These are phyloP conservation scores for Vulpes ferrilata DNA, from an alignment of 2,113 vertebrate species.

Conservation along the genomic window DNA sequence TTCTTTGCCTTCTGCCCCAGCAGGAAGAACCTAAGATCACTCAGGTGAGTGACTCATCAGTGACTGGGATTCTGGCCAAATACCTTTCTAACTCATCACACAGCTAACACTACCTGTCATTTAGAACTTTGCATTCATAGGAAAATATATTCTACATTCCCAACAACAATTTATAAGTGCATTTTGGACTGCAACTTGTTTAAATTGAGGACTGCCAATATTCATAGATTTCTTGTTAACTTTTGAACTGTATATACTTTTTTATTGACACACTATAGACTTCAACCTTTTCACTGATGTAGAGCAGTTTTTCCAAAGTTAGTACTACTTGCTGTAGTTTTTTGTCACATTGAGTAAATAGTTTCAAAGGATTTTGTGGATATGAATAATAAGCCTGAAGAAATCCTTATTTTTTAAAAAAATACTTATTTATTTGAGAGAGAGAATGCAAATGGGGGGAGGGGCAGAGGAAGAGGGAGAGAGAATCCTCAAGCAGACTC, in stretches of 20 bases:
- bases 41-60: background rate
- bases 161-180: background rate
- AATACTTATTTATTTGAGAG: background rate
- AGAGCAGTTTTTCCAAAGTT: background rate
- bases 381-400: constrained; percentile 1
- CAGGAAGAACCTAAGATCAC: background rate
- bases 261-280: background rate
- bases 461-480: background rate
- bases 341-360: constrained; percentile 6
- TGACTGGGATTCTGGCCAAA: background rate
- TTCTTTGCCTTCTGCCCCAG: background rate
- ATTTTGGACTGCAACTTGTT: constrained; percentile 29
- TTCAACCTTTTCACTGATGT: background rate
- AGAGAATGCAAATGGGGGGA: background rate
- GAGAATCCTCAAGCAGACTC: background rate
- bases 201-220: constrained; percentile 33
- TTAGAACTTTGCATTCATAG: background rate
- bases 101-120: background rate
- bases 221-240: constrained; percentile 53
- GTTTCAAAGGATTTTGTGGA: constrained; percentile 5
- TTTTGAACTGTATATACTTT: background rate
- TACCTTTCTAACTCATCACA: background rate
- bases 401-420: background rate
- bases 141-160: constrained; percentile 20
- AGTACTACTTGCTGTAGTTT: background rate